A percentile compares a stretch with the other conserved stretches of the same genome.
Conservation (phyloP, 2,797 vertebrate genomes). For the Peromyscus eremicus region DNA sequence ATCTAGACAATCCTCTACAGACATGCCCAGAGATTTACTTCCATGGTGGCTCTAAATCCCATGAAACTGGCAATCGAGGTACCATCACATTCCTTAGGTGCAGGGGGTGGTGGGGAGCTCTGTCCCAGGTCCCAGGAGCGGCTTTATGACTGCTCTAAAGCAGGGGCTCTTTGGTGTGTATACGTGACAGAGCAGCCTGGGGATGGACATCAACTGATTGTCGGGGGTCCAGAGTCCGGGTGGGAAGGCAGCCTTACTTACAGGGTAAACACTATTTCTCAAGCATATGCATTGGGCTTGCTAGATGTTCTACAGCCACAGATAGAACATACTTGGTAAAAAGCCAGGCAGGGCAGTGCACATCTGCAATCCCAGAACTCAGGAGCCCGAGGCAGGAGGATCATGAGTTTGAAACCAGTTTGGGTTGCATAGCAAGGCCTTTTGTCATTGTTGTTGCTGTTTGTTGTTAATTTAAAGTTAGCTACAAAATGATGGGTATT, state of each 20-base stretch:
- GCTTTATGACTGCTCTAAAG: neutral
- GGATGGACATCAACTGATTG: neutral
- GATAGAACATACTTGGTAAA: neutral
- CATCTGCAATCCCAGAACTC: neutral
- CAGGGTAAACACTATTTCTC: rapidly evolving
- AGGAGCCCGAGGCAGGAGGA: neutral
- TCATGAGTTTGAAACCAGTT: neutral
- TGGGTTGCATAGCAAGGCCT: neutral
- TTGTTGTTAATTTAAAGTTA: neutral
- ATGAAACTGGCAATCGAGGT: neutral
- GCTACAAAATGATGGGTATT: neutral
- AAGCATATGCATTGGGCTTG: rapidly evolving
- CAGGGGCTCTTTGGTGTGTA: neutral
- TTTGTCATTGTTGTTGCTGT: neutral
- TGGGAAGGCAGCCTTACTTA: neutral
- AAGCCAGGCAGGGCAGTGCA: no score
- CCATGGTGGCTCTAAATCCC: neutral
- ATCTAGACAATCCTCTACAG: neutral
- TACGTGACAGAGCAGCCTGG: neutral
- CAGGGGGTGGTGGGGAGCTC: neutral
- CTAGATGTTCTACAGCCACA: neutral
- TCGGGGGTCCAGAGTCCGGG: neutral
- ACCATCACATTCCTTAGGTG: neutral
- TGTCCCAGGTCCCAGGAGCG: neutral
- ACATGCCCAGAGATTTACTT: neutral